Conservation (phyloP, 2,888 invertebrate species). For the Pegoplata infirma region DNA sequence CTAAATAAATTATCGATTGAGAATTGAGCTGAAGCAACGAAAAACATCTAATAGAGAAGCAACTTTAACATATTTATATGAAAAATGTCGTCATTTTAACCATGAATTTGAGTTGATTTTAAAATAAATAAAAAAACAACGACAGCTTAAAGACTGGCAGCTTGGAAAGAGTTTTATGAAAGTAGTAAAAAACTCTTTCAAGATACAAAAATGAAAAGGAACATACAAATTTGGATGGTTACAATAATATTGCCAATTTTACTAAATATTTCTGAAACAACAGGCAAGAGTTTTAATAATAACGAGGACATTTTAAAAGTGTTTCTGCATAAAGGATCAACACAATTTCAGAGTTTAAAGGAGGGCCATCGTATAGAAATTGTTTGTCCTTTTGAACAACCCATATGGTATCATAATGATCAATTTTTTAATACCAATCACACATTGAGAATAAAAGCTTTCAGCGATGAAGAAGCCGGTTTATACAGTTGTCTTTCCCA, state of each 20-base stretch:
- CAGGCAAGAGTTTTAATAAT: neutral
- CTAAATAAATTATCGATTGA: constrained; percentile 59
- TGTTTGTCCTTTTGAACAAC: constrained; percentile 44
- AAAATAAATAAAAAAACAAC: neutral
- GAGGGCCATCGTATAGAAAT: constrained; percentile 61
- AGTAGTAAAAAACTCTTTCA: constrained; percentile 3
- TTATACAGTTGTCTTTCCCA: constrained; percentile 70
- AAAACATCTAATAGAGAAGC: constrained; percentile 51
- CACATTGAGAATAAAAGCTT: constrained; percentile 60
- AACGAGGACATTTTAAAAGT: constrained; percentile 14
- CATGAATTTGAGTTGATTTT: constrained; percentile 32
- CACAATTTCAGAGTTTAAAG: neutral
- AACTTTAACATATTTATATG: constrained; percentile 29
- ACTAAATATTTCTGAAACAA: no score
- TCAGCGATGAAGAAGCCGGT: constrained; percentile 68
- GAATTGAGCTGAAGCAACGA: constrained; percentile 27
- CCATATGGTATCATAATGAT: constrained; percentile 68
- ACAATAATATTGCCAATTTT: neutral
- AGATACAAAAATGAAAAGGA: neutral
- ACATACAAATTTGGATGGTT: neutral
- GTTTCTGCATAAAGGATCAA: neutral
- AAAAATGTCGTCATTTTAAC: constrained; percentile 60
- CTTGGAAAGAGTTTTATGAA: neutral
- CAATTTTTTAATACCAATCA: constrained; percentile 50
- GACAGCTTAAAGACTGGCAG: neutral